Evolutionary conservation across 2,113 vertebrate genomes (phyloP), one percentile per base, ranked within the genome.

Genomic region (Tachycineta bicolor): DNA sequence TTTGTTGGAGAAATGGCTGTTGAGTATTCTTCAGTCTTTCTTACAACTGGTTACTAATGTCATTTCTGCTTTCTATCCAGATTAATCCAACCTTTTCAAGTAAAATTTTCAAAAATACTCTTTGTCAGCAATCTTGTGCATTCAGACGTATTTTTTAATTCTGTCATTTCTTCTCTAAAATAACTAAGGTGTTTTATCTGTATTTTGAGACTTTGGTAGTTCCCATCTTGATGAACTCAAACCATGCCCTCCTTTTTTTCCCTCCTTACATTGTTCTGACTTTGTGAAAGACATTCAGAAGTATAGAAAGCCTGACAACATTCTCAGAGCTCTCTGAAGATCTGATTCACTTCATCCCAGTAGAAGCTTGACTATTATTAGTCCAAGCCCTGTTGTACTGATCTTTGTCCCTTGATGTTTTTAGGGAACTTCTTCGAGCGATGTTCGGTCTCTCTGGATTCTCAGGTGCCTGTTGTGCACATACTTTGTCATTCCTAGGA

Each of bases 301-400:
- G 14, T 17, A 55, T 1, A 88, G 71, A 77, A 83, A 58, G 39
- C 44, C 83, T 86, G 44, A 83, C 60, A 83, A 20, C 46, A 8
- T 18, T 73, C 46, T 71, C 50, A 67, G 44, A 83, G 29, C 68
- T 59, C 68, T 87, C 69, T 70, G 76, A 90, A 90, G 52, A 60
- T 55, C 50, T 59, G 56, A 89, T 80, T 75, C 44, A 7, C 41
- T 94, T 94, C 29, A 82, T 94, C 68, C 37, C 86, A 55, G 80
- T 14, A 64, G 86, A 60, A 63, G 44, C 26, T 31, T 67, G 71
- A 22, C 91, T 96, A 56, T 94, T 93, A 52, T 89, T 95, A 92
- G 34, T 70, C 77, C 33, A 31, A 81, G 47, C 55, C 64, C 47
- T 81, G 55, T 65, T 88, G 59, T 74, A 67, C 68, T 67, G 64